Evolutionary conservation across 2,888 invertebrate species (phyloP), one percentile per base, ranked within the genome.

Genomic region (Piscicola geometra): DNA sequence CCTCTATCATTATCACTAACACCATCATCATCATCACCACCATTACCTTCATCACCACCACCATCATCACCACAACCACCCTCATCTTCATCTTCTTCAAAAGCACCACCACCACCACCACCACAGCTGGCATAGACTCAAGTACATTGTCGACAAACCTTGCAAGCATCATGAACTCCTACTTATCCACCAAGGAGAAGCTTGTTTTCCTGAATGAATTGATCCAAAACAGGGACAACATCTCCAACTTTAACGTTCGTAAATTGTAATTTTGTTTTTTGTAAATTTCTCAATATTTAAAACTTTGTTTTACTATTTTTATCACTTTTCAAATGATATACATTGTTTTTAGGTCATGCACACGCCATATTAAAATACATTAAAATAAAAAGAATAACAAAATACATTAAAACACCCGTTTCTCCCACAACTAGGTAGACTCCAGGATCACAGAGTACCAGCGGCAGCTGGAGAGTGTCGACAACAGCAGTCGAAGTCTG

Each of bases 111-210:
- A 18, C 60, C 25, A 5, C 3, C 60, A 3, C 5, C 25, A 56
- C 41, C 3, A 56, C 60, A 56, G 60, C 60, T n/a, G 9, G 15
- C n/a, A 56, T 21, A 25, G 60, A 56, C 21, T n/a, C 60, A 56
- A 5, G 3, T n/a, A 56, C 21, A 3, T 25, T 56, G n/a, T 3
- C 9, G 25, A 18, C 9, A 5, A 56, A 25, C 60, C 25, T 56
- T 5, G n/a, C n/a, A n/a, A 56, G 60, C 60, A 56, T 56, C 60
- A 56, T 18, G 60, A 21, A 5, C n/a, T 56, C 60, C 60, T 56
- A 56, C 60, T 3, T 56, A n/a, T 9, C 60, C n/a, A 56, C 60
- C 25, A 56, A 56, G 15, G 15, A 56, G n/a, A 56, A n/a, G 3
- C 25, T 56, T 9, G 3, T 56, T 18, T 5, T 18, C 15, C 21